phyloP scores from a whole-genome alignment of 2,888 invertebrate species.

The Tanytarsus gracilentus region DNA sequence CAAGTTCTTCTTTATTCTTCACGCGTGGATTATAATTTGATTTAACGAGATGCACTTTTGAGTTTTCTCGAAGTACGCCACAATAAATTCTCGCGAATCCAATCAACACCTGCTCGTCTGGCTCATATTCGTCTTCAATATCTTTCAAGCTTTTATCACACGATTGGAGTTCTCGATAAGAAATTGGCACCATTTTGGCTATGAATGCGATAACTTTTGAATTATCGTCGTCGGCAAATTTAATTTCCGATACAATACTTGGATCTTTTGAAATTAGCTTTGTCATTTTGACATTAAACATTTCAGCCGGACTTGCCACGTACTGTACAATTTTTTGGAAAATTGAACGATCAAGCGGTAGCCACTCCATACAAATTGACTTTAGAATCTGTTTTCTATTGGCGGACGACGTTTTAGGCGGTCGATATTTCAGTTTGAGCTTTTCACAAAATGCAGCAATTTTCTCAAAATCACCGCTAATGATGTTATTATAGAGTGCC shows the following conservation, averaged over 20 bases:
- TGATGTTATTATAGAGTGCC: conserved; percentile 73
- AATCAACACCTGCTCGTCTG: conserved; percentile 56
- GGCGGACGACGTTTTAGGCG: conserved; percentile 67
- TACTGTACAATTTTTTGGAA: conserved; percentile 69
- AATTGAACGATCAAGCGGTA: conserved; percentile 75
- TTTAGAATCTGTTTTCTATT: conserved; percentile 56
- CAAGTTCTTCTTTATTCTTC: conserved; percentile 41
- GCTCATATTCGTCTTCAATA: conserved; percentile 31
- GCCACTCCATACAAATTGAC: conserved; percentile 79
- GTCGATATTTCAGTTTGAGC: conserved; percentile 63
- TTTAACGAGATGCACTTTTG: conserved; percentile 71
- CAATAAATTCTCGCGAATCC: conserved; percentile 92
- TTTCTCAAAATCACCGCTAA: conserved; percentile 67
- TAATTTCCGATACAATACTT: background rate
- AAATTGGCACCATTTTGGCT: conserved; percentile 35
- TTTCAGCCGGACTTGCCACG: conserved; percentile 72
- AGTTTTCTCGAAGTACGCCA: conserved; percentile 68
- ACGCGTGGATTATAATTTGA: conserved; percentile 78
- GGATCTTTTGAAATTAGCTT: conserved; percentile 48
- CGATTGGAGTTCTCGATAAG: conserved; percentile 2
- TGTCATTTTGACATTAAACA: conserved; percentile 63
- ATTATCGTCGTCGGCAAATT: conserved; percentile 57
- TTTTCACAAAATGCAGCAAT: conserved; percentile 61
- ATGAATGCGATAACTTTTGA: conserved; percentile 48
- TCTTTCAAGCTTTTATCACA: conserved; percentile 30